A percentile compares a stretch with the other conserved stretches of the same genome.
These are phyloP conservation scores for Rousettus madagascariensis DNA, from an alignment of 2,797 vertebrate species.

Conservation along the genomic window DNA sequence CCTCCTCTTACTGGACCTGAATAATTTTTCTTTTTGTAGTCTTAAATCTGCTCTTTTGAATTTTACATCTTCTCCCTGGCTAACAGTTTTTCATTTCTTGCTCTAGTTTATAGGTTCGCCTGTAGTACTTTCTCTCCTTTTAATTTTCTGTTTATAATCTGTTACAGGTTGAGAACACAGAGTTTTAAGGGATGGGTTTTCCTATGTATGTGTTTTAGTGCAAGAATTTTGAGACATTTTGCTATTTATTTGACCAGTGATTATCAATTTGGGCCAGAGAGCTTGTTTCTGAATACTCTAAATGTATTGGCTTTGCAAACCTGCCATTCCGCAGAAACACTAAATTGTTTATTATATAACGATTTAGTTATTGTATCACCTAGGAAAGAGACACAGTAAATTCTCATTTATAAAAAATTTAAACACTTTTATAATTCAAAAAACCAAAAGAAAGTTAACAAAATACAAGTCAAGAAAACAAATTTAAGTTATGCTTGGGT, in stretches of 20 bases:
- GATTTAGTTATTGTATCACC: neutral
- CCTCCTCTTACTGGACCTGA: neutral
- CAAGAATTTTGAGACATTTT: conserved; percentile 17
- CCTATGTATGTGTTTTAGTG: neutral
- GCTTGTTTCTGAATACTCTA: neutral
- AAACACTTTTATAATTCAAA: neutral
- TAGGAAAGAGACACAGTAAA: neutral
- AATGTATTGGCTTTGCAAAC: neutral
- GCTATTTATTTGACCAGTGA: neutral
- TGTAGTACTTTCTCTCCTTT: neutral
- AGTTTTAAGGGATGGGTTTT: neutral
- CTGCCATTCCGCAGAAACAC: neutral
- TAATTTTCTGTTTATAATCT: conserved; percentile 24
- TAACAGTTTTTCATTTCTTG: conserved; percentile 25
- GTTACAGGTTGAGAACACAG: neutral
- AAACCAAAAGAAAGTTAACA: neutral
- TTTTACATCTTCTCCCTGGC: neutral
- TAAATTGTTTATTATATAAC: neutral
- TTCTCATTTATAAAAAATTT: conserved; percentile 6
- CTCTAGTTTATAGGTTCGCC: neutral
- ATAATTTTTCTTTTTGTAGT: neutral
- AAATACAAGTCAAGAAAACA: conserved; percentile 31
- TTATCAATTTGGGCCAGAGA: neutral
- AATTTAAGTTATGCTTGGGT: neutral
- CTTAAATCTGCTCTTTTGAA: neutral